Base-by-base conservation (phyloP, 2,797 vertebrate genomes). In the Cercopithecus diana region DNA sequence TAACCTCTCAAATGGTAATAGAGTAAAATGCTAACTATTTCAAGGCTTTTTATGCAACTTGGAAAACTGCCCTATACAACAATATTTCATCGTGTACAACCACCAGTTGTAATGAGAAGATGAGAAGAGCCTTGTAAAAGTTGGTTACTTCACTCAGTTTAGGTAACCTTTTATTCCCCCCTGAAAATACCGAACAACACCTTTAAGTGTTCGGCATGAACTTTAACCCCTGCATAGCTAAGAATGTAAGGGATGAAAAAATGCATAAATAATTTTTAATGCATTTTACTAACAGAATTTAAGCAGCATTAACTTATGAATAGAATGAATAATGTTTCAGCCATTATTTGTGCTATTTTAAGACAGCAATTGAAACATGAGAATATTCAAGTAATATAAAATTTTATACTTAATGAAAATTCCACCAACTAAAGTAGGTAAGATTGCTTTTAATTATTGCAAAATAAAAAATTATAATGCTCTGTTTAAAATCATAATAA, bases 321-420 rank as follows among this genome's bases (percentile, higher is more conserved):
- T n/a, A 93, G 93, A 87, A 95, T 95, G 58, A 96, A 95, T 91
- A 97, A 96, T 92, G 50, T 28, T 84, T 88, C 84, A 92, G 70
- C 11, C 30, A 93, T 85, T 33, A 57, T 50, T 77, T 93, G 64
- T 20, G 61, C 73, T 96, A 87, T 96, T 95, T 97, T 97, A 90
- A 96, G 92, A 94, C 43, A 55, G 45, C 77, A 90, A 95, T 85
- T 93, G 94, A 96, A 92, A 95, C 33, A 92, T 67, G 83, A 95
- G 45, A 96, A 82, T 89, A 95, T 84, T 82, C 19, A 93, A 95
- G 19, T 75, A 20, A 43, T 67, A 73, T 82, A 93, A 88, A 90
- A 43, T 39, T 80, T 93, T 93, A 94, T 14, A 96, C 64, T 95
- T 97, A 94, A 79, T 87, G 45, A 94, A 92, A 72, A 22, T 93